Evolutionary conservation across 2,888 invertebrate genomes (phyloP), one percentile per base, ranked within the genome.

Genomic region (Hyles lineata): DNA sequence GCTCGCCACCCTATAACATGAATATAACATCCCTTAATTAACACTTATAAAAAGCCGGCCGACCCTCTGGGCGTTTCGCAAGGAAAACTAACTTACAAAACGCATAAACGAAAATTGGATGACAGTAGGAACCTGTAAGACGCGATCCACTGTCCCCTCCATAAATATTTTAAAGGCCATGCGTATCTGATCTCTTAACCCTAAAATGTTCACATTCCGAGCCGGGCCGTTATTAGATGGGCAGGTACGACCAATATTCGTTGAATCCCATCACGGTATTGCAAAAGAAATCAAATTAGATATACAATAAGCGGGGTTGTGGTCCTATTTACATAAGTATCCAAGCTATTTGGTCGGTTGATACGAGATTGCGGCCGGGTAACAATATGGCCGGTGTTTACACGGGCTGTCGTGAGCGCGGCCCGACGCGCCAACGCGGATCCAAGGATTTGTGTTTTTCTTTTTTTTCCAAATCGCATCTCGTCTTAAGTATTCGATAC

Each of bases 41-140:
- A 91, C 90, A 90, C 88, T 89, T 89, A 90, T 89, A 91, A 91
- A 88, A 67, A 67, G 23, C 67, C 82, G 78, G 82, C 87, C 85
- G 90, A 89, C 90, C 91, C 89, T 85, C 80, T 87, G 84, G 73
- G 86, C 88, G 84, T 86, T 85, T 81, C 85, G 79, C 79, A 79
- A 87, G 89, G 92, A 89, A 91, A 92, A 92, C 87, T 91, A 87
- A 93, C 90, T 92, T 90, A 90, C 93, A 89, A 88, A 93, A 92
- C 89, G 90, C 93, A 94, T 94, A 94, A 94, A 90, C 89, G 88
- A 92, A 94, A 94, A 94, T 94, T 94, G 94, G 94, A 94, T 94
- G 92, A 92, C 91, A 83, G 87, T 82, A 85, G 88, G 90, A 84
- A 85, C 85, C 87, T 85, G 88, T 88, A 89, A 85, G 70, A 70